Base-by-base conservation (phyloP, 2,113 vertebrate genomes). In the Struthio camelus region DNA sequence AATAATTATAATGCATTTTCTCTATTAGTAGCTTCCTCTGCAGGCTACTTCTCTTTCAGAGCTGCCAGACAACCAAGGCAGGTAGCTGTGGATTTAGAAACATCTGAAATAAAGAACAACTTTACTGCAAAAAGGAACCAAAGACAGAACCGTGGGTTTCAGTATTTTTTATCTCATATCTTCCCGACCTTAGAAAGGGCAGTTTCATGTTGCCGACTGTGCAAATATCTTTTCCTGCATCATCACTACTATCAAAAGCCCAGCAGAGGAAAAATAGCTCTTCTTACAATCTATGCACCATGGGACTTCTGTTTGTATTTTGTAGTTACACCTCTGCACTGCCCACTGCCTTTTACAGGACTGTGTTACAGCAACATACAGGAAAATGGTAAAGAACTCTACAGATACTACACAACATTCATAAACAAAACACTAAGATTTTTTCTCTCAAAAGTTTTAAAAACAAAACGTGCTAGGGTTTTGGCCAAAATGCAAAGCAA, bases 231-330 rank as follows among this genome's bases (percentile, higher is more conserved):
- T 80, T 89, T 85, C n/a, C 44, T 87, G 82, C 16, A 80, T 62
- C 79, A 78, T 44, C 30, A 65, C 40, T 62, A 44, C 44, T 44
- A 56, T 48, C 17, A 80, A 90, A 89, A 69, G 17, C 40, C 73
- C 50, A 81, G 40, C 58, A 66, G n/a, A 93, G 32, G 30, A 94
- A 95, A 95, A 93, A 80, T 28, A 85, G 80, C 12, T 82, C 27
- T 62, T 78, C 34, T 19, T 50, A 6, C 0, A 71, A 61, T 42
- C 59, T 54, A 0, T 15, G 54, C 11, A 22, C 13, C 40, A 42
- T 7, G 44, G 53, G 34, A 91, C 9, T 91, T 69, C 2, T 9
- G 16, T 80, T 71, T 34, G 71, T 14, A 30, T 15, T 70, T 58
- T 67, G 42, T 13, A 91, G 16, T 20, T 16, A 20, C 24, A 66